Base-by-base conservation (phyloP, 2,888 invertebrate genomes). In the Onchidella celtica region DNA sequence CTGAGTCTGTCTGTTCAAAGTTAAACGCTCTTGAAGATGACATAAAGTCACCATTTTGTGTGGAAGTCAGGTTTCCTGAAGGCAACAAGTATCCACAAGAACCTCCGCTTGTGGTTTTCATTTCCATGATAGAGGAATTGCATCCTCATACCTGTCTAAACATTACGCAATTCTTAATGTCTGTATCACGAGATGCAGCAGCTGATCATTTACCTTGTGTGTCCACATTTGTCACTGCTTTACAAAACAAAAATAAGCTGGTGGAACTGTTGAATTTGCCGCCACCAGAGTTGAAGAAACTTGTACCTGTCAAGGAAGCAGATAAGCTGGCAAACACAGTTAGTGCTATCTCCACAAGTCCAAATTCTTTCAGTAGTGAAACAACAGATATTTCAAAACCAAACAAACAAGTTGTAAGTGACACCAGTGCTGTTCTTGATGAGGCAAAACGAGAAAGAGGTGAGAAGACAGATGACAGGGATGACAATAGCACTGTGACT, bases 51-150 rank as follows among this genome's bases (percentile, higher is more conserved):
- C 82, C 85, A 36, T 91, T 89, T 84, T 86, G 87, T 36, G 72
- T 92, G 27, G 91, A 92, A 81, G 83, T 92, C 21, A 84, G 92
- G 32, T 92, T 92, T 82, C 89, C 89, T 1, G n/a, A 65, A 6
- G 89, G 89, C 11, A 90, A 89, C 83, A 72, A 66, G 55, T 92
- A 92, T 74, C 92, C 92, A 1, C 70, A 85, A n/a, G 88, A 92
- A 82, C 78, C 88, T 0, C 92, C 91, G 2, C 83, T 89, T 72
- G 75, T 92, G 11, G 91, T 88, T 2, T 91, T 92, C 79, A 89
- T 89, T 1, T 87, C 90, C 0, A 81, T 85, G 11, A 85, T 87
- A 32, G 83, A 85, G 32, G 79, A 85, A 27, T 81, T 92, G 40
- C 88, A 89, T 0, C 82, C 86, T 17, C 84, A 89, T 78, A 81